Evolutionary conservation across 2,113 vertebrate genomes (phyloP).

Genomic region (Calypte anna): DNA sequence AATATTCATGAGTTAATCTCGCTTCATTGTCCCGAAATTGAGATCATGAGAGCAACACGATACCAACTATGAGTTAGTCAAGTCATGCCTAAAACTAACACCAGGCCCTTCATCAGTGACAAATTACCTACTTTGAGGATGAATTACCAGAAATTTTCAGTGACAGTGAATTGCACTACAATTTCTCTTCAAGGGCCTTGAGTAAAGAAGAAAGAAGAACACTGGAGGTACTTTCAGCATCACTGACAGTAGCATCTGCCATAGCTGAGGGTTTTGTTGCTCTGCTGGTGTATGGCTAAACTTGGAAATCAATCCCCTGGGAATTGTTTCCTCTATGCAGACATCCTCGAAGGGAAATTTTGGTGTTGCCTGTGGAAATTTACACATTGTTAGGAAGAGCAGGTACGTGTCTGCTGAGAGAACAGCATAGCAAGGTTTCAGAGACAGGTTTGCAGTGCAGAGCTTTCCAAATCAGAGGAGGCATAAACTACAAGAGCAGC

Average conservation of each 20-base stretch:
- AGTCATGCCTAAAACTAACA: background rate
- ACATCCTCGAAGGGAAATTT: background rate
- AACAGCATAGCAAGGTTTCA: background rate
- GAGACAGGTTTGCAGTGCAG: background rate
- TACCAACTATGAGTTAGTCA: background rate
- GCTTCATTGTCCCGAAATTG: background rate
- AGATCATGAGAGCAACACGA: background rate
- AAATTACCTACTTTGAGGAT: background rate
- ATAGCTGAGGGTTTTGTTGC: background rate
- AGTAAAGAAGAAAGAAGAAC: background rate
- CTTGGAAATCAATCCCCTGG: background rate
- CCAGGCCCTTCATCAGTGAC: background rate
- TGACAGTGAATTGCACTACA: background rate
- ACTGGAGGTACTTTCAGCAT: background rate
- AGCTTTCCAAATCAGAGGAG: background rate
- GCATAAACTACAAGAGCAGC: background rate
- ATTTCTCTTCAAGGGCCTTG: background rate
- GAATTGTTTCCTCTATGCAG: background rate
- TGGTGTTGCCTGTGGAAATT: background rate
- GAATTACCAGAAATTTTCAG: background rate
- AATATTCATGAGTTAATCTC: conserved; percentile 27
- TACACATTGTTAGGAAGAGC: background rate
- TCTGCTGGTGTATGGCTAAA: background rate
- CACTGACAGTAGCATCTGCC: background rate
- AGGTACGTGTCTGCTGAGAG: background rate